phyloP scores from a whole-genome alignment of 2,797 vertebrate genomes.

The Acipenser ruthenus region DNA sequence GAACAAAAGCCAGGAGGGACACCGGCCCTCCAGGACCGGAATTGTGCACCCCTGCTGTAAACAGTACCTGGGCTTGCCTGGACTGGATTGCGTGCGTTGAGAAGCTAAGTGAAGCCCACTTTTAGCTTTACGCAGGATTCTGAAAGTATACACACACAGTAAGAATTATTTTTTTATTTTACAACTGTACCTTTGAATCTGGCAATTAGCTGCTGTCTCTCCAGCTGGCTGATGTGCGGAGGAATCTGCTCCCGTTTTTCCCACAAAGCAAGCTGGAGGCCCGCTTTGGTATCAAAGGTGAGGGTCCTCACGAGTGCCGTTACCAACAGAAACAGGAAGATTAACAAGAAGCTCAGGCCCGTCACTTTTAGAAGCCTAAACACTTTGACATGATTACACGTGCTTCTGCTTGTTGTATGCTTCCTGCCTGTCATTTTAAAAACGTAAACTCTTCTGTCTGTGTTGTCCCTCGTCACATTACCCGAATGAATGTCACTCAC shows the following conservation, averaged over 20 bases:
- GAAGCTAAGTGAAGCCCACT: too few relatives aligned
- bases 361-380: conserved; percentile 36
- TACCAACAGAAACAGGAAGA: conserved; percentile 27
- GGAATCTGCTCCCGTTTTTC: conserved; percentile 42
- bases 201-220: conserved; percentile 50
- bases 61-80: neutral
- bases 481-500: too few relatives aligned
- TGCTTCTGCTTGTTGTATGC: too few relatives aligned
- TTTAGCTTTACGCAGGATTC: neutral
- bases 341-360: conserved; percentile 19
- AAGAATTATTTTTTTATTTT: neutral
- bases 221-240: conserved; percentile 33
- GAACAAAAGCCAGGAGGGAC: too few relatives aligned
- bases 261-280: conserved; percentile 54
- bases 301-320: conserved; percentile 45
- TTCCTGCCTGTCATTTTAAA: conserved; percentile 35
- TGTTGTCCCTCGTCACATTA: neutral
- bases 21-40: too few relatives aligned
- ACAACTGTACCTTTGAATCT: conserved; percentile 66
- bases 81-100: neutral
- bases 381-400: conserved; percentile 19
- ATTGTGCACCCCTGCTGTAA: too few relatives aligned
- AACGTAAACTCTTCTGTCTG: neutral
- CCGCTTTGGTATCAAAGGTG: conserved; percentile 49
- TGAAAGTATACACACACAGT: neutral